Conservation (phyloP, 2,797 vertebrate genomes). For the Pipistrellus kuhlii region DNA sequence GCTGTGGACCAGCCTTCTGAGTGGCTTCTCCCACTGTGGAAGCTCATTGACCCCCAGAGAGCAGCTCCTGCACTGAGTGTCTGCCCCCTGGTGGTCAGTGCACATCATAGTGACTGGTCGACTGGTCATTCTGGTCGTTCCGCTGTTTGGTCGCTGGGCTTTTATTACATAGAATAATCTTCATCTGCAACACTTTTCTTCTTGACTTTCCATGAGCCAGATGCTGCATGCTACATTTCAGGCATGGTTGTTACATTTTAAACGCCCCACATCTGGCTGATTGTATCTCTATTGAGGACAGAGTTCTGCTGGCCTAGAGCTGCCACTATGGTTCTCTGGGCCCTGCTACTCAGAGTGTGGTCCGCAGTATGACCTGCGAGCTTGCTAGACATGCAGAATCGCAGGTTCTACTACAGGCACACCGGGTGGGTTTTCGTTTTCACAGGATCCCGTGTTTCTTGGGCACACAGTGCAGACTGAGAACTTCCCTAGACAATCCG, state of each 20-base stretch:
- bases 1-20: no score
- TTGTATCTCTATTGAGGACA: background rate
- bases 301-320: background rate
- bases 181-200: background rate
- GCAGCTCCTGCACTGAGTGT: no score
- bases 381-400: background rate
- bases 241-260: background rate
- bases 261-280: background rate
- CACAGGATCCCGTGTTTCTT: background rate
- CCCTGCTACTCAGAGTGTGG: background rate
- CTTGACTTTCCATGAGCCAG: background rate
- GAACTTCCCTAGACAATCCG: background rate
- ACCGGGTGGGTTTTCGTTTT: background rate
- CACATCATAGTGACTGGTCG: no score
- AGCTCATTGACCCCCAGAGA: no score
- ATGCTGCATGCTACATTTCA: background rate
- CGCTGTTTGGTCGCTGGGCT: no score
- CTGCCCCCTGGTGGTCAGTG: no score
- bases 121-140: no score
- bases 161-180: background rate
- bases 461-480: background rate
- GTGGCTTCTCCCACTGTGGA: no score
- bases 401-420: background rate
- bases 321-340: background rate
- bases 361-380: background rate